Base-by-base conservation (phyloP, 2,113 vertebrate species). In the Chaetops frenatus region DNA sequence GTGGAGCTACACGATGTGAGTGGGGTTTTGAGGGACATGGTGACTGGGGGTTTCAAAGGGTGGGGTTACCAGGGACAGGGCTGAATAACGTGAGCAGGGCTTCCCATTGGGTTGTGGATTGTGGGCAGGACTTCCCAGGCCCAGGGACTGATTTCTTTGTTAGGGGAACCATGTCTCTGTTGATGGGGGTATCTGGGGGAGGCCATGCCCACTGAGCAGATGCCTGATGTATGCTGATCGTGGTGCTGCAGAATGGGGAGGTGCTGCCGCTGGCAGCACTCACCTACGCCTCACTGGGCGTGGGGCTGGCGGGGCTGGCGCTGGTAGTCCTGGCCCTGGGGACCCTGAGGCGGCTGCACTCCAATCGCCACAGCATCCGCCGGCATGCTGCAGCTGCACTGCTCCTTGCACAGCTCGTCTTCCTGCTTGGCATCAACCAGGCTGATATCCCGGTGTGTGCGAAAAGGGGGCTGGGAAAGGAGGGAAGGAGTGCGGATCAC, bases 381-480 rank as follows among this genome's bases (percentile, higher is more conserved):
- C 98, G 98, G 86, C 99, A 99, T 40, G 98, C 98, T 5, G 97
- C 98, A 5, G 94, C 96, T 0, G 98, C 99, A 2, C 98, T 99
- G 61, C 98, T 99, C 91, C 96, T 99, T 69, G 98, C 99, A 0
- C 98, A 99, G 97, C 98, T 99, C 51, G 96, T 99, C 97, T 99
- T 99, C 97, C 97, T 99, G 74, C 97, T 99, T 42, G 99, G 99
- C 86, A 99, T 99, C 98, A 99, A 99, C 97, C 99, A 99, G 95
- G 98, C 99, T 0, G 99, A 99, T 92, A 98, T 98, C 84, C 98
- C 98, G 82, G 99, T 86, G 73, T 53, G 84, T 86, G 84, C 47
- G 33, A 16, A 78, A 51, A 60, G 36, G 33, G 62, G 53, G 5
- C 45, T 99, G 98, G 24, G n/a, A 47, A 62, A 47, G 47, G 48